A percentile compares a stretch with the other conserved stretches of the same genome.
Evolutionary conservation across 2,797 vertebrate genomes (phyloP).

Genomic region (Macroramphosus scolopax): DNA sequence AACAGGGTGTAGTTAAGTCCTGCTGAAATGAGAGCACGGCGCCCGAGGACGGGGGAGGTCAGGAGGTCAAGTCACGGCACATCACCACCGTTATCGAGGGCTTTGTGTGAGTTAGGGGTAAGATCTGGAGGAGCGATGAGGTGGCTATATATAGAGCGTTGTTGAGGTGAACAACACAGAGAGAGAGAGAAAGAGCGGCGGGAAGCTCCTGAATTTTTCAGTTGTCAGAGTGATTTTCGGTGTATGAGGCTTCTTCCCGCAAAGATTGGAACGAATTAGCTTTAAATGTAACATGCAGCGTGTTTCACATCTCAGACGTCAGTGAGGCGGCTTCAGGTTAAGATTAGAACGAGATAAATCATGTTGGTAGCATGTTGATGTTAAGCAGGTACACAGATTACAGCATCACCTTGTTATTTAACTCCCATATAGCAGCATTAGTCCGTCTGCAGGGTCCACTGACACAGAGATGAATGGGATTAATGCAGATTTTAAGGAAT

Average conservation of each 20-base stretch:
- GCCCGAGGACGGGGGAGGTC: constrained; percentile 25
- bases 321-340: neutral
- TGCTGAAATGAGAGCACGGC: constrained; percentile 9
- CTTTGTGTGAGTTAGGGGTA: constrained; percentile 24
- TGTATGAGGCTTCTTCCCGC: constrained; percentile 4
- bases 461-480: too few relatives aligned
- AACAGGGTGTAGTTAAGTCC: constrained; percentile 24
- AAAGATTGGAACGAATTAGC: constrained; percentile 14
- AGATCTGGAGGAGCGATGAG: constrained; percentile 1
- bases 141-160: constrained; percentile 35
- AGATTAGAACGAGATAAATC: neutral
- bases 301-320: neutral
- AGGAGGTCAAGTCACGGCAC: constrained; percentile 42
- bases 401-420: too few relatives aligned
- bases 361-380: too few relatives aligned
- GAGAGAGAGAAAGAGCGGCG: constrained; percentile 11
- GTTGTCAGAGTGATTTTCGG: constrained; percentile 18
- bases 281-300: constrained; percentile 6
- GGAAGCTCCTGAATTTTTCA: constrained; percentile 34
- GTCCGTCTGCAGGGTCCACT: too few relatives aligned
- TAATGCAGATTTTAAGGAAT: too few relatives aligned
- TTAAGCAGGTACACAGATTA: too few relatives aligned
- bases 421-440: too few relatives aligned
- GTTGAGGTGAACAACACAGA: too few relatives aligned
- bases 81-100: constrained; percentile 20